Conservation (phyloP, 64 coral and sea anemone species). For the Trachythela sp. region DNA sequence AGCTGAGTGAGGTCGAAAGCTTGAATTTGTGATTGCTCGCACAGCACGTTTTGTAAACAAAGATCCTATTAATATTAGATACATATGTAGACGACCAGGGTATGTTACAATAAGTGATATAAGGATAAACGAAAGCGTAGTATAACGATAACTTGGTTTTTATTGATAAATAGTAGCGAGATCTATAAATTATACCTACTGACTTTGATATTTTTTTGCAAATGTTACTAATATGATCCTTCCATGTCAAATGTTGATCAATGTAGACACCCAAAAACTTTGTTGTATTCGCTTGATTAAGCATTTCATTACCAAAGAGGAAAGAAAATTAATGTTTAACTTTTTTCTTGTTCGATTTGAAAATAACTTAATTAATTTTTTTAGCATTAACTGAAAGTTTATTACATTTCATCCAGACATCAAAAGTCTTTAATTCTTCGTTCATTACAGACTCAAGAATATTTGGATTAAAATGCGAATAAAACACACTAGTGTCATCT, state of each 20-base stretch:
- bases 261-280: too few species aligned
- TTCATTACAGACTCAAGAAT: neutral
- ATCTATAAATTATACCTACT: slow-evolving; percentile 34
- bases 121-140: slow-evolving; percentile 1
- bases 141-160: neutral
- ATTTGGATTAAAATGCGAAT: neutral
- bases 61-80: neutral
- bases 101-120: neutral
- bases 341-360: too few species aligned
- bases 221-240: neutral
- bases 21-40: neutral
- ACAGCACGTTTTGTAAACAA: neutral
- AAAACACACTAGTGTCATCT: neutral
- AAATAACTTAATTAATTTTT: neutral
- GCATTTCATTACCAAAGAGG: too few species aligned
- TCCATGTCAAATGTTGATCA: neutral
- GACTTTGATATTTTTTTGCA: slow-evolving; percentile 36
- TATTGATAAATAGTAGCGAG: neutral
- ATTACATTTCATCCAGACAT: neutral
- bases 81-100: neutral
- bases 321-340: too few species aligned
- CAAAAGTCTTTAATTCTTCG: neutral
- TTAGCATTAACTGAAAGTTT: neutral
- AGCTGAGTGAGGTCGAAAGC: neutral
- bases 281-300: too few species aligned